Percentiles rank a stretch among this genome's conserved stretches.
Evolutionary conservation across 2,888 invertebrate species (phyloP).

Genomic region (Calameuta idolon): DNA sequence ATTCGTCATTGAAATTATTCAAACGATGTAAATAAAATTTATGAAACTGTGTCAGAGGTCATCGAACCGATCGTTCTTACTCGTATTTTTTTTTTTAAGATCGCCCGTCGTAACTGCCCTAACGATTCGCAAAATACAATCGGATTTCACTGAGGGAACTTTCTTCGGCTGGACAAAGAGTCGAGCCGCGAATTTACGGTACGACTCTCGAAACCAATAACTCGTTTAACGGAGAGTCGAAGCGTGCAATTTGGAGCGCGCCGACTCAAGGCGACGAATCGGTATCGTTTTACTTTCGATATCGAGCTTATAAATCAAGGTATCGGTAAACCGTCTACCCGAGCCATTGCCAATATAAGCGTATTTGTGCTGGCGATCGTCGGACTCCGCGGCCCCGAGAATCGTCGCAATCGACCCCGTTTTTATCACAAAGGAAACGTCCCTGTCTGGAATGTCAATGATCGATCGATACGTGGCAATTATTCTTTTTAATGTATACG

Average conservation of each 20-base stretch:
- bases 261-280: neutral
- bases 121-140: neutral
- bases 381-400: conserved; percentile 43
- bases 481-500: neutral
- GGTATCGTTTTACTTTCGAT: conserved; percentile 6
- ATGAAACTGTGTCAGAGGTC: conserved; percentile 28
- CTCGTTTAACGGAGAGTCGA: neutral
- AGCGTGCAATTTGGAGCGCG: conserved; percentile 8
- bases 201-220: neutral
- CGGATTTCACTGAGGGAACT: conserved; percentile 1
- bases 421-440: conserved; percentile 45
- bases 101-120: neutral
- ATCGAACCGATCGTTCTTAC: neutral
- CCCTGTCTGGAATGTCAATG: conserved; percentile 7
- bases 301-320: conserved; percentile 5
- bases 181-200: neutral
- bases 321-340: neutral
- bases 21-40: neutral
- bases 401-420: conserved; percentile 37
- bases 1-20: neutral
- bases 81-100: neutral
- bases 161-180: neutral
- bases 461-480: neutral
- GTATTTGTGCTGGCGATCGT: neutral
- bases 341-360: neutral